A percentile compares a stretch with the other conserved stretches of the same genome.
phyloP scores from a whole-genome alignment of 2,797 vertebrate genomes.

The Bradypodion ventrale region DNA sequence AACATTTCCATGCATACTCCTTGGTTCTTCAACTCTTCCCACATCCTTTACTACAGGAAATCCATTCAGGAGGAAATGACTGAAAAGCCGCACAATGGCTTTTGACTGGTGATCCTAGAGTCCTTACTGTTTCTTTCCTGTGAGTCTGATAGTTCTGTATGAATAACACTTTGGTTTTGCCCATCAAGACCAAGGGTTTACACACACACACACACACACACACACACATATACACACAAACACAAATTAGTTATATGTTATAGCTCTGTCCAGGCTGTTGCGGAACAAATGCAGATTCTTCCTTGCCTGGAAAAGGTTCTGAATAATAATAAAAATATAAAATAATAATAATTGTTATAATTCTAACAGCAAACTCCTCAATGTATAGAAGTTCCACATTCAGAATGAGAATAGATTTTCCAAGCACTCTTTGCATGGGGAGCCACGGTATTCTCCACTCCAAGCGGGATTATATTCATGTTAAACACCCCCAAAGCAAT shows the following conservation, averaged over 20 bases:
- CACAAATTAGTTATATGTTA: not conserved
- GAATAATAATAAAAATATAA: constrained; percentile 42
- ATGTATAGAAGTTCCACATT: constrained; percentile 51
- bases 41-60: not conserved
- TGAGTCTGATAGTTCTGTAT: not conserved
- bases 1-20: not conserved
- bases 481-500: constrained; percentile 51
- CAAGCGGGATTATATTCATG: constrained; percentile 53
- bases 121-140: constrained; percentile 30
- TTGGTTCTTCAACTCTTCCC: not conserved
- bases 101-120: not conserved
- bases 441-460: not conserved
- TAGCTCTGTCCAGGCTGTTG: not conserved
- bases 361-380: constrained; percentile 41
- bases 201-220: not conserved
- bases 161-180: not conserved
- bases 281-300: not conserved
- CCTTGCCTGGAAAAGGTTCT: constrained; percentile 24
- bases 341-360: constrained; percentile 24
- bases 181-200: constrained; percentile 8
- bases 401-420: constrained; percentile 48
- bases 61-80: not conserved
- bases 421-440: constrained; percentile 15
- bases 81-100: not conserved
- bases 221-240: not conserved